phyloP scores from a whole-genome alignment of 1,140 invertebrate species.

The Tribolium castaneum region DNA sequence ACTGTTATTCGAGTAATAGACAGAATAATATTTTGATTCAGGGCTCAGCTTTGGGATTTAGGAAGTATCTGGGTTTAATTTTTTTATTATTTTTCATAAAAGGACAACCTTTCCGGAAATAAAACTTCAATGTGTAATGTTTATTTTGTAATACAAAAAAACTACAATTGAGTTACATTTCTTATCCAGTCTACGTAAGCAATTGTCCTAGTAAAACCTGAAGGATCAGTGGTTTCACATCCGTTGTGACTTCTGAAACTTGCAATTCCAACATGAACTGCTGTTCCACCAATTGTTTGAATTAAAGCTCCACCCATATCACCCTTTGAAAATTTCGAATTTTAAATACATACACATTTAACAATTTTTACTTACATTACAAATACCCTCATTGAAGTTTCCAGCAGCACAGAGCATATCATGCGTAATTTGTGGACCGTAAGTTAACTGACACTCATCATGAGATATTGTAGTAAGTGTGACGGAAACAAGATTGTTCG shows the following conservation, averaged over 20 bases:
- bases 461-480: neutral
- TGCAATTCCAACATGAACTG: neutral
- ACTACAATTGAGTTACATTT: neutral
- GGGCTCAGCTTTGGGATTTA: no score
- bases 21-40: no score
- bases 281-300: neutral
- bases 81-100: no score
- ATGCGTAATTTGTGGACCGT: slow-evolving; percentile 5
- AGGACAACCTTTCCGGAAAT: no score
- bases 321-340: neutral
- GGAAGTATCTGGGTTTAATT: no score
- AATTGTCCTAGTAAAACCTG: neutral
- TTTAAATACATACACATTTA: no score
- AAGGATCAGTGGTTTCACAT: slow-evolving; percentile 17
- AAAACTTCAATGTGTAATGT: no score
- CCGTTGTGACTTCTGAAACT: neutral
- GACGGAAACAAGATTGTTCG: neutral
- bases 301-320: slow-evolving; percentile 12
- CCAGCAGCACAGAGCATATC: slow-evolving; percentile 9
- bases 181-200: neutral
- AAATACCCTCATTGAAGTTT: slow-evolving; percentile 12
- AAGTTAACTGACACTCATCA: slow-evolving; percentile 10
- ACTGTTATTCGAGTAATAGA: no score
- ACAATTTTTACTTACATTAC: neutral
- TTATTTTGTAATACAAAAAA: neutral